A percentile compares a stretch with the other conserved stretches of the same genome.
Conservation (phyloP, 2,888 invertebrate species). For the Nomada lathburiana region DNA sequence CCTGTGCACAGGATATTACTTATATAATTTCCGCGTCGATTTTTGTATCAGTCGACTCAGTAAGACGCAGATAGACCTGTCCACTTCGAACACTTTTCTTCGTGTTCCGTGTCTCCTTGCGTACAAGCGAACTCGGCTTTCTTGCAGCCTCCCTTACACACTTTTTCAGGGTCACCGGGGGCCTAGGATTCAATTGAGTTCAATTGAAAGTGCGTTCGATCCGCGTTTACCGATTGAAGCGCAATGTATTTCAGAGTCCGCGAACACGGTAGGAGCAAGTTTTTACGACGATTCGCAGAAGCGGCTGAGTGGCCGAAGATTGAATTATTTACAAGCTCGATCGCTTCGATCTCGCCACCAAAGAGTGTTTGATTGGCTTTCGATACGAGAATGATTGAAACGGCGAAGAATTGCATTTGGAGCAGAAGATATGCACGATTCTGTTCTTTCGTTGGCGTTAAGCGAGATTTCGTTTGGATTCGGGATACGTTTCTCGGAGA, state of each 20-base stretch:
- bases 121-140: constrained; percentile 5
- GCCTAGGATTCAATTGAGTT: background rate
- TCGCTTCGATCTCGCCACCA: constrained; percentile 7
- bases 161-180: constrained; percentile 9
- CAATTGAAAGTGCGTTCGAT: constrained; percentile 35
- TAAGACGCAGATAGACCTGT: constrained; percentile 69
- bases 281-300: constrained; percentile 43
- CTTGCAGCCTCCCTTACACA: constrained; percentile 16
- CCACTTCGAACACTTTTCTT: constrained; percentile 60
- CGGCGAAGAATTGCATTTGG: too few species aligned
- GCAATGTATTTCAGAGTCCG: constrained; percentile 1
- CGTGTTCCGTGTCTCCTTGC: constrained; percentile 6
- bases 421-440: background rate
- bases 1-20: constrained; percentile 44
- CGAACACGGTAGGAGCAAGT: constrained; percentile 28
- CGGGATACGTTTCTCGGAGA: too few species aligned
- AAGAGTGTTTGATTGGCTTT: constrained; percentile 2
- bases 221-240: background rate
- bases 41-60: constrained; percentile 52
- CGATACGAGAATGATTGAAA: background rate
- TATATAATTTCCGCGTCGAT: background rate
- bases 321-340: constrained; percentile 52
- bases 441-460: background rate
- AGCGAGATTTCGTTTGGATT: too few species aligned
- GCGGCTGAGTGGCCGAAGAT: constrained; percentile 36